phyloP scores from a whole-genome alignment of 2,888 invertebrate species.

The Mycalesis mineus region DNA sequence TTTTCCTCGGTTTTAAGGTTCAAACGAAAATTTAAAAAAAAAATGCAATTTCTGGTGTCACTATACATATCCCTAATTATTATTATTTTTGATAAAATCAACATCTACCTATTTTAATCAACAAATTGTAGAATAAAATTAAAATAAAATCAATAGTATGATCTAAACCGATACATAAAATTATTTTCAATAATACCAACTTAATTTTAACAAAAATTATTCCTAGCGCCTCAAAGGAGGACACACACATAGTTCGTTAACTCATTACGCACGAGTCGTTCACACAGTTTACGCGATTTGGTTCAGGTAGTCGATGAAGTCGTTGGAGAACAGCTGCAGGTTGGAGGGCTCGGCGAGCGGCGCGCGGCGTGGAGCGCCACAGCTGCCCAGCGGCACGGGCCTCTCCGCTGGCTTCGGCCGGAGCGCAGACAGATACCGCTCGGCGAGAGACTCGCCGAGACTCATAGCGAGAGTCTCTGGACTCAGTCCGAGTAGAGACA shows the following conservation, averaged over 20 bases:
- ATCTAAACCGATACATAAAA: conserved; percentile 75
- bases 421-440: conserved; percentile 64
- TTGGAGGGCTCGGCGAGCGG: conserved; percentile 50
- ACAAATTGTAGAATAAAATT: conserved; percentile 76
- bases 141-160: conserved; percentile 76
- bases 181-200: conserved; percentile 77
- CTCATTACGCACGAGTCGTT: conserved; percentile 36
- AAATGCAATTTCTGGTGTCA: conserved; percentile 75
- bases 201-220: conserved; percentile 76
- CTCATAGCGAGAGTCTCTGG: conserved; percentile 68
- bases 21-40: conserved; percentile 49
- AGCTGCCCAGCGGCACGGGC: conserved; percentile 39
- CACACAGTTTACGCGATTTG: conserved; percentile 71
- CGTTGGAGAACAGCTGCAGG: conserved; percentile 80
- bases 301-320: conserved; percentile 80
- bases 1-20: conserved; percentile 48
- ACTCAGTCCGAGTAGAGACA: conserved; percentile 63
- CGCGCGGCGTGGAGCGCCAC: conserved; percentile 50
- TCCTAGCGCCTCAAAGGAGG: conserved; percentile 49
- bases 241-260: conserved; percentile 44
- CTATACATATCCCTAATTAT: conserved; percentile 58
- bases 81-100: conserved; percentile 65
- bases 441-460: conserved; percentile 69
- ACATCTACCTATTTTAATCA: conserved; percentile 60
- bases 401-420: conserved; percentile 55